Evolutionary conservation across 23 tunicate genomes (phyloP), one percentile per base, ranked within the genome.

Genomic region (Phallusia fumigata): DNA sequence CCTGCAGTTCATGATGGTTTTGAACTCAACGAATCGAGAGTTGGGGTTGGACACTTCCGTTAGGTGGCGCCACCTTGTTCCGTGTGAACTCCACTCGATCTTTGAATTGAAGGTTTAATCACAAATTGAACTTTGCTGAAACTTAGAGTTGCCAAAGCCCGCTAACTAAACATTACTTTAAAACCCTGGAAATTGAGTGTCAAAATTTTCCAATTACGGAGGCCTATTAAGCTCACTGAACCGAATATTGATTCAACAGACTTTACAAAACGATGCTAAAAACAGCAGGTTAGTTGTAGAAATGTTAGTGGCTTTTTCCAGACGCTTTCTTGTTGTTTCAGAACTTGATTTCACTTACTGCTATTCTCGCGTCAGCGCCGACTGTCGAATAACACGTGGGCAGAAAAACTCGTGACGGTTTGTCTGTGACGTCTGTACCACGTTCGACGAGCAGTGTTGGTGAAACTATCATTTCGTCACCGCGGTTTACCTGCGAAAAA

Each of bases 31-130:
- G 28, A 58, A 58, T 21, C 69, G 11, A 1, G 69, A 58, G 16
- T 58, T 58, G 69, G 26, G 8, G 69, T 58, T 58, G 8, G 69
- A 58, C 26, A 58, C 69, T 58, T 58, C 69, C 69, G 69, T 58
- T 6, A 58, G 69, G 69, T 58, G 69, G 69, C 69, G 16, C 69
- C 69, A 58, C 13, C 5, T 58, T 16, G 15, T 21, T 21, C 69
- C 69, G 13, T 58, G 28, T 24, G 69, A 58, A 58, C 69, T 58
- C 69, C 69, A 58, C 28, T 58, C 69, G 16, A 58, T 24, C 69
- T 58, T 40, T 3, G 10, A 40, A 40, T 3, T 40, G 10, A 40
- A 3, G 10, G 47, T 40, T 40, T 40, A 40, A 10, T 40, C 10
- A 40, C 47, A 10, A 40, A n/a, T n/a, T n/a, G n/a, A n/a, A n/a